Evolutionary conservation across 2,113 vertebrate genomes (phyloP), one percentile per base, ranked within the genome.

Genomic region (Heterochromis multidens): DNA sequence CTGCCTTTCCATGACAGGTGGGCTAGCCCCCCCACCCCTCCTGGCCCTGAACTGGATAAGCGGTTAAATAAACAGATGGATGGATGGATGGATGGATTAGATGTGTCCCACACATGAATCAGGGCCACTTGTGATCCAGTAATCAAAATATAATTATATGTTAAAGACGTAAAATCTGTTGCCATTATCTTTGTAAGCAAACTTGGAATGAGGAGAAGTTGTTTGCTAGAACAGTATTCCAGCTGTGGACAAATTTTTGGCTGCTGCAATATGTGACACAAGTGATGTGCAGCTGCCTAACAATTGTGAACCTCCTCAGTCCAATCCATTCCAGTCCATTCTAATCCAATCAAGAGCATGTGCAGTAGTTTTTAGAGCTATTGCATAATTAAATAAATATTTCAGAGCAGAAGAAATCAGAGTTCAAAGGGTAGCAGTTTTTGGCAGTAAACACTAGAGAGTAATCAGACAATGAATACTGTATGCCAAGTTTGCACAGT

Each of bases 261-360:
- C 54, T 74, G 16, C 29, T 11, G 10, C 14, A 46, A 62, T 33
- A 74, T 58, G 61, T 56, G 23, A 81, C n/a, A 31, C 27, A 40
- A 83, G 52, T 49, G 3, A 40, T 59, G 81, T 65, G 65, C 62
- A 84, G 87, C 57, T 86, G 81, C 54, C 59, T 81, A 6, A 79
- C 60, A 74, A 76, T 29, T 78, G 14, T 21, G 6, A 27, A 59
- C 23, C 58, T 58, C 23, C 31, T 62, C 72, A 60, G 80, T 87
- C 61, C 60, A 72, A 57, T 91, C 29, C 16, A 46, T 13, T 52
- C 16, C 40, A 43, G 4, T 49, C 46, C 5, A n/a, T n/a, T n/a
- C n/a, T n/a, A 63, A 78, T 86, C 67, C 57, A 49, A 52, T 91
- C 27, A 77, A 17, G 82, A 35, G 52, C 6, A 63, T 63, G 19